Base-by-base conservation (phyloP, 2,113 vertebrate genomes). In the Recurvirostra avosetta region DNA sequence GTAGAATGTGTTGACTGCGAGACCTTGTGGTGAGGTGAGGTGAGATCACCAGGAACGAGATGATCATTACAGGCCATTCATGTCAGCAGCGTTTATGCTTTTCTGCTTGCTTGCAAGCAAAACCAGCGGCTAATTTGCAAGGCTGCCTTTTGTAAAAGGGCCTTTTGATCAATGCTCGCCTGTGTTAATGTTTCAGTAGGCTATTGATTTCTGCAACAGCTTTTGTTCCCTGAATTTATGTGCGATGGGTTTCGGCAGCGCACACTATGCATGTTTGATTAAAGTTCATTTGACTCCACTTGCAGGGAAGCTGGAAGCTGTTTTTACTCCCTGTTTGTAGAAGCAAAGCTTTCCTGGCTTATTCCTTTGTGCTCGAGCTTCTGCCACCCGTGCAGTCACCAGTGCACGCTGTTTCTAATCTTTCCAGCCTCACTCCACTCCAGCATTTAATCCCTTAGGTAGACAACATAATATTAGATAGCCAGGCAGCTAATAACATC, bases 161-260 rank as follows among this genome's bases (percentile, higher is more conserved):
- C 98, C 98, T 98, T 99, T 98, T 98, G 98, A 99, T 99, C 98
- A 98, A 97, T 98, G 98, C 98, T 98, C 93, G 98, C 98, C 98
- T 96, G 98, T 98, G 98, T 98, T 99, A 99, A 99, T 99, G 99
- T 99, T 99, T 99, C 99, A 98, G 98, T 96, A 97, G 98, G 98
- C 98, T 99, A 99, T 99, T 99, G 99, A 99, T 99, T 99, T 98
- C 98, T 97, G 97, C 98, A 97, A 78, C 96, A 95, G 98, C 98
- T 99, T 99, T 99, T 99, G 98, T 99, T 98, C 98, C 93, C 97
- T 96, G 98, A 97, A 98, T 99, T 98, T 98, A 98, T 98, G 98
- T 96, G 93, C 95, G 74, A 85, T 72, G 91, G 98, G 97, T 96
- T 96, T 98, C 96, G 81, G 98, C 98, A 85, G 97, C 95, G 82